These are phyloP conservation scores for Zaprionus ghesquierei DNA, from an alignment of 1,140 invertebrate species.

Conservation along the genomic window DNA sequence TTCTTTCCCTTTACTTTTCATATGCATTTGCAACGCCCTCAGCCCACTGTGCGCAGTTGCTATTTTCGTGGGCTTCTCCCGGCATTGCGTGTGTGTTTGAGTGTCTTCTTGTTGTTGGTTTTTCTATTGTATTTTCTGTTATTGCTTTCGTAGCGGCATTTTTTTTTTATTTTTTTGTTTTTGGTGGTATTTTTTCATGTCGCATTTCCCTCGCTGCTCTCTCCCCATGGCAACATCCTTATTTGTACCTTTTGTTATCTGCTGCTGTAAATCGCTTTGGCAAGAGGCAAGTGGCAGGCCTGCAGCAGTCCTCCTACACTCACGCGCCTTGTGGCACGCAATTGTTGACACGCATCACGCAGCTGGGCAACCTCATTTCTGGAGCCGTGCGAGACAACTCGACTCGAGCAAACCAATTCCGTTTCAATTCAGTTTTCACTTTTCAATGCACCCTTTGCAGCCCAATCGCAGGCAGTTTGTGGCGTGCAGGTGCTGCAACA, in stretches of 20 bases:
- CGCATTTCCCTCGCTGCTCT: background rate
- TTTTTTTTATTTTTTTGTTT: too few relatives aligned
- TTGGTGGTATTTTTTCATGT: constrained; percentile 10
- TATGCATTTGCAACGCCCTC: background rate
- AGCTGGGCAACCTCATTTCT: constrained; percentile 29
- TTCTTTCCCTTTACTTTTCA: background rate
- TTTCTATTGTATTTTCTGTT: constrained; percentile 25
- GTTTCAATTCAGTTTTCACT: constrained; percentile 7
- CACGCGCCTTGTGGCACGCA: constrained; percentile 9
- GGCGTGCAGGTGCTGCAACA: constrained; percentile 11
- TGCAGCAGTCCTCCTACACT: background rate
- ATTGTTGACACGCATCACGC: constrained; percentile 27
- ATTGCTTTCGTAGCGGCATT: constrained; percentile 46
- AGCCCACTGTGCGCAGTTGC: constrained; percentile 9
- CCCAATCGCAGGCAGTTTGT: background rate
- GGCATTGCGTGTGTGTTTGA: background rate
- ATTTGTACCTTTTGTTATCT: constrained; percentile 42
- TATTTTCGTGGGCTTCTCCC: background rate
- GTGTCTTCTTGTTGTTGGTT: background rate
- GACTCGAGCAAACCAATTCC: background rate
- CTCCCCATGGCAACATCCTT: constrained; percentile 51
- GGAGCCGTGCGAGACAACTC: constrained; percentile 5
- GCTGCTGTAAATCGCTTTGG: constrained; percentile 42
- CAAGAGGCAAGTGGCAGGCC: background rate
- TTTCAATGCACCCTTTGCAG: background rate